Evolutionary conservation across 2,797 vertebrate genomes (phyloP), one percentile per base, ranked within the genome.

Genomic region (Cyprinella venusta): DNA sequence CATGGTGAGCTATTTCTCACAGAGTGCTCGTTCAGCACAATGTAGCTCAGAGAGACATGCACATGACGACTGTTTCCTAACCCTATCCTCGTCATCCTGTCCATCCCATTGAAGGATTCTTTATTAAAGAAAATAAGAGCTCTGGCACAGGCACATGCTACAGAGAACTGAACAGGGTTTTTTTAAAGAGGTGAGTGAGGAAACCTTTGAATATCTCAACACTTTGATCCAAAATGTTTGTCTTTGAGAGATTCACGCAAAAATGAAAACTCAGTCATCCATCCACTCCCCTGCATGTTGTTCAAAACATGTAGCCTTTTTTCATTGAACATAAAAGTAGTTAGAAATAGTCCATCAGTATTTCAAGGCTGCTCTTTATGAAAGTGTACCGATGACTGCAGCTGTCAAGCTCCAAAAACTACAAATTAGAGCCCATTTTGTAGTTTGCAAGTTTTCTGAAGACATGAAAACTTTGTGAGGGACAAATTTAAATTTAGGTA

Each of bases 1-100:
- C 90, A 92, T 88, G 78, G 80, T 84, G 81, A 82, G 84, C 85
- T 33, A 68, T 85, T 80, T 87, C 82, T 88, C 87, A 68, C 86
- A 71, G 77, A 92, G 87, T 84, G 86, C 85, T 76, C 80, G 63
- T 88, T 91, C 86, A 88, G 75, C 40, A 86, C 79, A 85, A 61
- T 74, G 38, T 8, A 72, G 54, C 78, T 87, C 79, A 85, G 71
- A 7, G 33, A 81, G 75, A 76, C 80, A 50, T 48, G 64, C n/a
- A 38, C 30, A 50, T 69, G 45, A 54, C 45, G 52, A 40, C 16
- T 61, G 12, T 65, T 79, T 63, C 33, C 65, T 18, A 65, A 42
- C 19, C 33, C 16, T 64, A 63, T 80, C 76, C 50, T n/a, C 12
- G 33, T 15, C 26, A 52, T 59, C 70, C 61, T 67, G 71, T 63